Evolutionary conservation across 1,140 invertebrate genomes (phyloP).

Genomic region (Brachionus angularis): DNA sequence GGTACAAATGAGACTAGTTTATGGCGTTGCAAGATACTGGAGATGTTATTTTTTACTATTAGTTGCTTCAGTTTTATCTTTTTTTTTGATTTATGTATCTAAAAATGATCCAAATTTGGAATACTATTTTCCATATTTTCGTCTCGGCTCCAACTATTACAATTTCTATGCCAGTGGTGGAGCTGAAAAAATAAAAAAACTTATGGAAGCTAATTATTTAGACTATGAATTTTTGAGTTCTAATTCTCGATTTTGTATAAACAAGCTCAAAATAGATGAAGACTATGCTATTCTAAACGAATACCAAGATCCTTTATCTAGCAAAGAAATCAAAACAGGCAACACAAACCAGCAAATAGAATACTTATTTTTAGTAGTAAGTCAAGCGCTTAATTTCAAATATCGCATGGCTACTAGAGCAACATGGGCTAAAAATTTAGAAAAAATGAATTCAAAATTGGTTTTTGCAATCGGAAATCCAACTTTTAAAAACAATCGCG

Average conservation of each 20-base stretch:
- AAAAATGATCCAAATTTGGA: slow-evolving; percentile 11
- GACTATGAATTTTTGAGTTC: slow-evolving; percentile 24
- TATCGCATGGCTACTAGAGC: slow-evolving; percentile 1
- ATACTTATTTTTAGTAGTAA: neutral
- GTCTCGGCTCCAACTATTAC: slow-evolving; percentile 40
- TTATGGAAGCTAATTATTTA: slow-evolving; percentile 26
- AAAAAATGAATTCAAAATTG: slow-evolving; percentile 27
- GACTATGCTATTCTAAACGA: neutral
- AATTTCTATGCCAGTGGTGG: slow-evolving; percentile 26
- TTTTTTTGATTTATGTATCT: slow-evolving; percentile 21
- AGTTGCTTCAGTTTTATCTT: slow-evolving; percentile 11
- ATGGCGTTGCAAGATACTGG: slow-evolving; percentile 20
- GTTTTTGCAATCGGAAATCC: slow-evolving; percentile 21
- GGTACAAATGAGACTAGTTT: too few species aligned
- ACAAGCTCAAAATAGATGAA: neutral
- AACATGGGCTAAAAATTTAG: slow-evolving; percentile 36
- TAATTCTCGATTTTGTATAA: neutral
- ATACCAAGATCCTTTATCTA: too few species aligned
- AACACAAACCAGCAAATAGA: neutral
- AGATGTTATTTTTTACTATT: slow-evolving; percentile 26
- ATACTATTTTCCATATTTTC: slow-evolving; percentile 42
- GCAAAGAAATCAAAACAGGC: neutral
- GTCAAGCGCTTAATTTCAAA: neutral
- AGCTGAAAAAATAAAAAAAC: slow-evolving; percentile 27
- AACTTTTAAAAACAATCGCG: neutral